Percentiles rank a stretch among this genome's conserved stretches.
Conservation (phyloP, 2,888 invertebrate species). For the Isoperla grammatica region DNA sequence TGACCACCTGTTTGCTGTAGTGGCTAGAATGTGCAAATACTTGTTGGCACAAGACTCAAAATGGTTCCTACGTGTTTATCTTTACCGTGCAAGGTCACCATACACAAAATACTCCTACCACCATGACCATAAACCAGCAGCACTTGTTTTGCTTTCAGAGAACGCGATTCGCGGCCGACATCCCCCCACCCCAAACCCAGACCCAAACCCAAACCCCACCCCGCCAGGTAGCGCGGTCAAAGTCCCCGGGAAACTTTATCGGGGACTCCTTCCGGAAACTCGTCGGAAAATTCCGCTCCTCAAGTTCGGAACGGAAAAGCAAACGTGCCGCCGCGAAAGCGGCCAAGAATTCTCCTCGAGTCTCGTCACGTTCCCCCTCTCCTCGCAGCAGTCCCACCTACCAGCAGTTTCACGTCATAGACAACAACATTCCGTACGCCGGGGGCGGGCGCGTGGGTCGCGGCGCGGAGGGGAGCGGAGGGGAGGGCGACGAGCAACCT, state of each 20-base stretch:
- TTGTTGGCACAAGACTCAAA: too few relatives aligned
- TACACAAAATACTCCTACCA: too few relatives aligned
- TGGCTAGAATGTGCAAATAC: too few relatives aligned
- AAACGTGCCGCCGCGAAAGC: constrained; percentile 45
- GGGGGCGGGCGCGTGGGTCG: constrained; percentile 30
- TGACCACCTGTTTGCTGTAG: too few relatives aligned
- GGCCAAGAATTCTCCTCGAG: constrained; percentile 38
- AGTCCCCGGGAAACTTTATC: constrained; percentile 48
- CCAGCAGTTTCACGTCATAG: constrained; percentile 51
- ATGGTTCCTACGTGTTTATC: too few relatives aligned
- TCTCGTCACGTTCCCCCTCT: constrained; percentile 54
- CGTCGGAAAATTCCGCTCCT: constrained; percentile 76
- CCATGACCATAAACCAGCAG: too few relatives aligned
- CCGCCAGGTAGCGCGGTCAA: constrained; percentile 31
- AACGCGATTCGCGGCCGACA: constrained; percentile 59
- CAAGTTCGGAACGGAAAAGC: constrained; percentile 62
- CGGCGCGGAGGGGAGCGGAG: constrained; percentile 13
- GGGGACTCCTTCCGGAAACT: constrained; percentile 77
- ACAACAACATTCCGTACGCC: constrained; percentile 46
- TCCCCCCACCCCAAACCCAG: constrained; percentile 40
- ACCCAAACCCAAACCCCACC: constrained; percentile 14
- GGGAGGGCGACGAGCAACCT: constrained; percentile 20
- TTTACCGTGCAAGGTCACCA: too few relatives aligned
- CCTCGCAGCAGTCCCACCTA: constrained; percentile 45
- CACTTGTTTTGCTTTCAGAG: constrained; percentile 49